A percentile compares a stretch with the other conserved stretches of the same genome.
phyloP scores from a whole-genome alignment of 2,113 vertebrate genomes.

The Chunga burmeisteri region DNA sequence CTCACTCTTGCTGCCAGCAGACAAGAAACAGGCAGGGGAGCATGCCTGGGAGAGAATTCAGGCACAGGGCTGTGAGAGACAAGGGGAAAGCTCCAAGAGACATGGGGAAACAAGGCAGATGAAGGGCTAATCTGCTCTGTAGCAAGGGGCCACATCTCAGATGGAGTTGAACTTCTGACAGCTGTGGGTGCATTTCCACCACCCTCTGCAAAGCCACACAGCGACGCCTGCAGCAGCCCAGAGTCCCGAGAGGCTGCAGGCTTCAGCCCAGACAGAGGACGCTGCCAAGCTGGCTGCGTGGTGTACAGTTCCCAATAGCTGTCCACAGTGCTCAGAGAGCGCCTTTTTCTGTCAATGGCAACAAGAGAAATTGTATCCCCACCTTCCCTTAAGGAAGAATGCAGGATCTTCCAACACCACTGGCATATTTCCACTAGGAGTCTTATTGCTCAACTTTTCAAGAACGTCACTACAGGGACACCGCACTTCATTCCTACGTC shows the following conservation, averaged over 20 bases:
- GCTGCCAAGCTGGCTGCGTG: neutral
- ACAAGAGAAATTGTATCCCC: neutral
- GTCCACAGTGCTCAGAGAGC: neutral
- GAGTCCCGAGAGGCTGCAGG: neutral
- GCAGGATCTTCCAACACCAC: neutral
- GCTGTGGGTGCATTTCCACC: neutral
- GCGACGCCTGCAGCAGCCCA: neutral
- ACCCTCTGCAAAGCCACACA: neutral
- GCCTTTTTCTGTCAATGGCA: neutral
- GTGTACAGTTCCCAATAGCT: neutral
- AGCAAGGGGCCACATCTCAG: neutral
- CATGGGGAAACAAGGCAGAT: neutral
- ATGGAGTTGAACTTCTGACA: neutral
- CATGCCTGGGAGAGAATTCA: neutral
- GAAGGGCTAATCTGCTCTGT: neutral
- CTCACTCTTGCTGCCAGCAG: neutral
- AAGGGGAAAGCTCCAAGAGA: neutral
- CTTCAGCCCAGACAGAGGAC: neutral
- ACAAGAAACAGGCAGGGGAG: neutral
- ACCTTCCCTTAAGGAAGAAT: neutral
- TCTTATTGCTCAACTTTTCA: neutral
- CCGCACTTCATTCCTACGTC: neutral
- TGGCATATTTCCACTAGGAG: neutral
- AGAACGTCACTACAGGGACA: neutral
- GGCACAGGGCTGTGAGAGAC: neutral